Evolutionary conservation across 2,797 vertebrate species (phyloP).

Genomic region (Artibeus lituratus): DNA sequence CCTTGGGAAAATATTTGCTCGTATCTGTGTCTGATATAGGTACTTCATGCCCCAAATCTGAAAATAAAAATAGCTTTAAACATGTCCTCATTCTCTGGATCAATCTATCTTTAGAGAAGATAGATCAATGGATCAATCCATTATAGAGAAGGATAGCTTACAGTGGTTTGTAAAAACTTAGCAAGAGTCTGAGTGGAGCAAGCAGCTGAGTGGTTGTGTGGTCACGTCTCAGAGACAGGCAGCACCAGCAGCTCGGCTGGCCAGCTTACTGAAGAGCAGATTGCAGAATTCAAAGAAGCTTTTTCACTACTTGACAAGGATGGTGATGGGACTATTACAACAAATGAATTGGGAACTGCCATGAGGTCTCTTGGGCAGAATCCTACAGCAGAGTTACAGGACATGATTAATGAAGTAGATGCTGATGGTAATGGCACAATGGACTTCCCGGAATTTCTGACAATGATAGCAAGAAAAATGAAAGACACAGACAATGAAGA

Average conservation of each 20-base stretch:
- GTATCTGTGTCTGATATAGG: slow-evolving; percentile 17
- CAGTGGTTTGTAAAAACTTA: neutral
- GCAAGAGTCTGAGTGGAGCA: neutral
- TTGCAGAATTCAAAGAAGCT: slow-evolving; percentile 98
- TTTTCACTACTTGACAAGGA: slow-evolving; percentile 99
- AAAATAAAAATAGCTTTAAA: slow-evolving; percentile 71
- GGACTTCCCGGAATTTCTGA: too few species aligned
- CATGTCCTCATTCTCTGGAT: slow-evolving; percentile 56
- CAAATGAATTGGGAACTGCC: slow-evolving; percentile 98
- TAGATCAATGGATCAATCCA: too few species aligned
- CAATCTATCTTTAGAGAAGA: slow-evolving; percentile 24
- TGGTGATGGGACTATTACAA: slow-evolving; percentile 99
- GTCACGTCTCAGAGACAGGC: too few species aligned
- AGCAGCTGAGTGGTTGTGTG: too few species aligned
- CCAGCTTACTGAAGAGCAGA: too few species aligned
- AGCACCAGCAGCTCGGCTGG: too few species aligned
- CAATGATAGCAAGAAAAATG: too few species aligned
- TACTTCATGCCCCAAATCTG: neutral
- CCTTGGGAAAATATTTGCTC: neutral
- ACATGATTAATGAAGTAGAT: slow-evolving; percentile 85
- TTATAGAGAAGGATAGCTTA: slow-evolving; percentile 6
- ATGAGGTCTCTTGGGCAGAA: slow-evolving; percentile 99
- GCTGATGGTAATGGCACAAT: too few species aligned
- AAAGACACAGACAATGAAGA: too few species aligned
- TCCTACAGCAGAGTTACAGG: slow-evolving; percentile 98